These are phyloP conservation scores for Bombus huntii DNA, from an alignment of 1,140 invertebrate genomes.

Conservation along the genomic window DNA sequence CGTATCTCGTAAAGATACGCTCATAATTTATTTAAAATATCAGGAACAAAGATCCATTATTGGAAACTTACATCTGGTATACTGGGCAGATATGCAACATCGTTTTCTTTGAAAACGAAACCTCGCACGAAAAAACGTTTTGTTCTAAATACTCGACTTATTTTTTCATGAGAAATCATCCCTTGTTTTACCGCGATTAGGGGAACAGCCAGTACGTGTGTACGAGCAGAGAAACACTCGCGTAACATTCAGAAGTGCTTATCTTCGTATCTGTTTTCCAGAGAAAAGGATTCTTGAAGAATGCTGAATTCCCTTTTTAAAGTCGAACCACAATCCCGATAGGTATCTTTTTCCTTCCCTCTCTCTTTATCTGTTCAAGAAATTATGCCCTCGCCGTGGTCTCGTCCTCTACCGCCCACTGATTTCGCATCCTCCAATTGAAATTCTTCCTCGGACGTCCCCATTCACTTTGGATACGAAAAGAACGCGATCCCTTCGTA, in stretches of 20 bases:
- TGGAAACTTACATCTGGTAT: not conserved
- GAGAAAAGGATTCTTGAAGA: not conserved
- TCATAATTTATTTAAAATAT: too few relatives aligned
- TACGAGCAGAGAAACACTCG: not conserved
- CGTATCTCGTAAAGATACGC: too few relatives aligned
- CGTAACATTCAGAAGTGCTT: not conserved
- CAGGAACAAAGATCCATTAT: too few relatives aligned
- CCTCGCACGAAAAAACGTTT: not conserved
- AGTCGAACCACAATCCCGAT: constrained; percentile 49
- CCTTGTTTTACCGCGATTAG: not conserved
- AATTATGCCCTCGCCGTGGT: constrained; percentile 1
- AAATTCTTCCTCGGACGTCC: constrained; percentile 13
- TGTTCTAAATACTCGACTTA: not conserved
- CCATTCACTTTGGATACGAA: not conserved
- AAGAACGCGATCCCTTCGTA: not conserved
- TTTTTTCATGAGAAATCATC: not conserved
- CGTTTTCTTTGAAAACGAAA: not conserved
- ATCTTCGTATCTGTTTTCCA: constrained; percentile 17
- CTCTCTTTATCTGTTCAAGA: not conserved
- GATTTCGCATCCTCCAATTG: not conserved
- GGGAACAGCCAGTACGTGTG: not conserved
- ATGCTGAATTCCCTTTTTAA: constrained; percentile 31
- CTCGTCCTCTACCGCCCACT: not conserved
- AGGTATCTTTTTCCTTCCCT: not conserved
- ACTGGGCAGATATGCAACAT: not conserved